phyloP scores from a whole-genome alignment of 2,888 invertebrate genomes.

The Lydus trimaculatus region DNA sequence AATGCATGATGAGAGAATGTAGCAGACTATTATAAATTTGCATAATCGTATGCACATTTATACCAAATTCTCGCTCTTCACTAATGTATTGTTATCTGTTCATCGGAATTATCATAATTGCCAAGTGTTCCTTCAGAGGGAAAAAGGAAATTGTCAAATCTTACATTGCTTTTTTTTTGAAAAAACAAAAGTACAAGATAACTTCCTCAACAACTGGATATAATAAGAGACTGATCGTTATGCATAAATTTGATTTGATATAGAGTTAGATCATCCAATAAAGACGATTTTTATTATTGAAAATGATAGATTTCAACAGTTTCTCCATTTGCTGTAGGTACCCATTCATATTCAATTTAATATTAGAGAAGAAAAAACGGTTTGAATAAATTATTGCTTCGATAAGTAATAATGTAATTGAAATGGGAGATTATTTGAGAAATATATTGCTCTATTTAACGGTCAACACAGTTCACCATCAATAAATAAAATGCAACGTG shows the following conservation, averaged over 20 bases:
- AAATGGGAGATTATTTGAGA: background rate
- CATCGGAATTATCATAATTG: background rate
- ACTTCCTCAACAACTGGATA: no score
- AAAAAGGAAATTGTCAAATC: background rate
- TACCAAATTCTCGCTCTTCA: background rate
- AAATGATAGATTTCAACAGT: no score
- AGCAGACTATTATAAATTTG: background rate
- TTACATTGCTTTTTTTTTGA: no score
- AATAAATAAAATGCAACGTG: no score
- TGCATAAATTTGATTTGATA: no score
- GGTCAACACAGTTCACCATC: background rate
- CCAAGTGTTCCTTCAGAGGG: background rate
- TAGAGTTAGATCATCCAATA: no score
- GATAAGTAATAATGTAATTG: background rate
- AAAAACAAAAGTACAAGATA: no score
- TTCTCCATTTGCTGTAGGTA: no score
- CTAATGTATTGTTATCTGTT: background rate
- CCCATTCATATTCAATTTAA: no score
- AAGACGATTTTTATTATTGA: no score
- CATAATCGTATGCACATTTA: background rate
- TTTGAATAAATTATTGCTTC: background rate
- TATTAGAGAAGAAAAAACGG: no score
- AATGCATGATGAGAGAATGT: slow-evolving; percentile 1
- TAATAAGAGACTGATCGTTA: no score
- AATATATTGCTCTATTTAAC: background rate